Evolutionary conservation across 2,888 invertebrate genomes (phyloP).

Genomic region (Trissolcus japonicus): DNA sequence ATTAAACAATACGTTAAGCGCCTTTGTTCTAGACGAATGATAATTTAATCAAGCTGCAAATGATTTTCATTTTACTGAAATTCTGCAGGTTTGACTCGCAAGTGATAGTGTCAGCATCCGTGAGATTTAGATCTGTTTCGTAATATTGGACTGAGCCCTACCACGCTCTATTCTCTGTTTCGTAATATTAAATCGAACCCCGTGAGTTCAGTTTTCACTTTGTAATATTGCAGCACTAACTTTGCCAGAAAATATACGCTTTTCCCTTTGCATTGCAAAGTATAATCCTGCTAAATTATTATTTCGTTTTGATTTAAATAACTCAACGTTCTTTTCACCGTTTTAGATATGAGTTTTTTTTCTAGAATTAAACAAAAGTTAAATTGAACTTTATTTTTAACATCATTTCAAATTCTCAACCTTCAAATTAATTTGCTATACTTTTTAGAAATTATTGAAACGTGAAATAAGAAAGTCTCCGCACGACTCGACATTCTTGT

Average conservation of each 20-base stretch:
- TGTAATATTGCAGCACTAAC: slow-evolving; percentile 19
- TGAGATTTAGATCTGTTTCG: slow-evolving; percentile 45
- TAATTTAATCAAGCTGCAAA: slow-evolving; percentile 14
- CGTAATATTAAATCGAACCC: slow-evolving; percentile 41
- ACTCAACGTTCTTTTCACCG: too few relatives aligned
- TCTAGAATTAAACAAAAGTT: too few relatives aligned
- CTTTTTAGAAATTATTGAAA: background rate
- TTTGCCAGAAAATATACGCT: slow-evolving; percentile 1
- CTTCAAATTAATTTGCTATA: background rate
- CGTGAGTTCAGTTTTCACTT: slow-evolving; percentile 31
- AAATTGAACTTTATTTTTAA: too few relatives aligned
- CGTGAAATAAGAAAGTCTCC: background rate
- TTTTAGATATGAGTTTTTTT: too few relatives aligned
- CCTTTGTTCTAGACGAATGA: slow-evolving; percentile 3
- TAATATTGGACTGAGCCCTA: slow-evolving; percentile 36
- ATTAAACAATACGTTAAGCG: slow-evolving; percentile 5
- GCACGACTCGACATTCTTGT: background rate
- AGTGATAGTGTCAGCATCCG: slow-evolving; percentile 36
- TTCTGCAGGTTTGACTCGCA: slow-evolving; percentile 8
- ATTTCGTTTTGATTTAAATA: too few relatives aligned
- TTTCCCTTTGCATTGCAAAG: slow-evolving; percentile 14
- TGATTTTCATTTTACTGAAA: slow-evolving; percentile 12
- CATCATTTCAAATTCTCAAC: too few relatives aligned
- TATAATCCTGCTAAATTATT: slow-evolving; percentile 3
- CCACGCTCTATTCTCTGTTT: slow-evolving; percentile 27